These are phyloP conservation scores for Dendrolimus punctatus DNA, from an alignment of 1,140 invertebrate species.

Conservation along the genomic window DNA sequence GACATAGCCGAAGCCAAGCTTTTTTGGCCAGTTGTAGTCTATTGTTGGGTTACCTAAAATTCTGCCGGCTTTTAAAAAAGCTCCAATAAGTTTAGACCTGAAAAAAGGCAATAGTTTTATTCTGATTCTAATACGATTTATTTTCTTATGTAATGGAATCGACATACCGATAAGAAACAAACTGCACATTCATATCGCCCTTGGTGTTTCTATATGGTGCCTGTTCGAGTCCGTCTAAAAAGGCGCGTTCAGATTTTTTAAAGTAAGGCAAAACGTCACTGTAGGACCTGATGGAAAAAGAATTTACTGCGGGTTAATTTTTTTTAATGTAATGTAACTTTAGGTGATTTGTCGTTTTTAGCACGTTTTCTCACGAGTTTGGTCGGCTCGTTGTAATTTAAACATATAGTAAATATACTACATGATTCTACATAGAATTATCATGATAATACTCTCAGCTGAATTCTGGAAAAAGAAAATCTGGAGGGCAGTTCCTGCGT, in stretches of 20 bases:
- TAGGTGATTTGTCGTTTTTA: too few species aligned
- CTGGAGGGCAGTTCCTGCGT: too few species aligned
- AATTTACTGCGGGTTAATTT: conserved; percentile 14
- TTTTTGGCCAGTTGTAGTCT: conserved; percentile 67
- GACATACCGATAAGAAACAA: conserved; percentile 63
- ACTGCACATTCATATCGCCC: conserved; percentile 71
- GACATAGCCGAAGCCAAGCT: conserved; percentile 74
- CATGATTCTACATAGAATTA: too few species aligned
- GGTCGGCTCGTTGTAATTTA: too few species aligned
- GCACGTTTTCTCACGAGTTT: too few species aligned
- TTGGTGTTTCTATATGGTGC: conserved; percentile 70
- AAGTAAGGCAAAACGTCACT: conserved; percentile 78
- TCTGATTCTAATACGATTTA: conserved; percentile 1
- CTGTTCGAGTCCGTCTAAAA: conserved; percentile 64
- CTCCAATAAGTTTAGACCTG: conserved; percentile 62
- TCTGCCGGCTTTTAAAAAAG: conserved; percentile 73
- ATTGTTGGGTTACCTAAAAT: conserved; percentile 71
- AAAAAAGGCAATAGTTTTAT: conserved; percentile 32
- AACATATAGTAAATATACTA: too few species aligned
- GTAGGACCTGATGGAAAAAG: conserved; percentile 71
- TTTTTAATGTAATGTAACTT: too few species aligned
- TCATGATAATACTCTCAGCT: too few species aligned
- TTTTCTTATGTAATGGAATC: not conserved
- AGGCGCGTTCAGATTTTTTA: conserved; percentile 67
- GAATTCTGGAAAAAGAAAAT: too few species aligned